Percentiles rank a stretch among this genome's conserved stretches.
Evolutionary conservation across 2,797 vertebrate genomes (phyloP).

Genomic region (Sorex maritimensis): DNA sequence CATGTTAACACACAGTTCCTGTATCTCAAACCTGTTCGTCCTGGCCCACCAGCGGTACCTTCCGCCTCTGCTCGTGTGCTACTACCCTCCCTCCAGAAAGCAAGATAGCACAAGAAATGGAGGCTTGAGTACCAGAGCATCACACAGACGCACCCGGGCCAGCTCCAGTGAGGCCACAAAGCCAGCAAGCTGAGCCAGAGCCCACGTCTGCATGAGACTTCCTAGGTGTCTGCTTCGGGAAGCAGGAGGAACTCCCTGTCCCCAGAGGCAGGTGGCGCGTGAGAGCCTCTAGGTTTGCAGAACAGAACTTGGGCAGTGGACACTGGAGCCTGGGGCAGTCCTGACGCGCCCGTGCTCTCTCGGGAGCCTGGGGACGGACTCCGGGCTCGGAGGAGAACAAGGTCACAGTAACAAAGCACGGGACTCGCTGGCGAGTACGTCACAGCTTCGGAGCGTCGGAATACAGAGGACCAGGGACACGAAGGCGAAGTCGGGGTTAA

Average conservation of each 20-base stretch:
- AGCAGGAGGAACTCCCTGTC: no score
- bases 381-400: slow-evolving; percentile 73
- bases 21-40: slow-evolving; percentile 90
- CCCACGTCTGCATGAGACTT: no score
- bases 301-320: no score
- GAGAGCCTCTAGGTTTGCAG: no score
- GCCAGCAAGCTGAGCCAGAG: no score
- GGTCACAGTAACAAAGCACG: slow-evolving; percentile 92
- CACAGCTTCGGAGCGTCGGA: slow-evolving; percentile 91
- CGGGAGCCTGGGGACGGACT: no score
- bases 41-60: slow-evolving; percentile 90
- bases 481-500: slow-evolving; percentile 90
- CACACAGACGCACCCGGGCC: slow-evolving; percentile 86
- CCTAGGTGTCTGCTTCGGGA: no score
- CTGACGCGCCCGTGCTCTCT: background rate
- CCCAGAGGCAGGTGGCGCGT: no score
- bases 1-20: slow-evolving; percentile 92
- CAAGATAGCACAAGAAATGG: slow-evolving; percentile 51
- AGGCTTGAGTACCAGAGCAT: slow-evolving; percentile 82
- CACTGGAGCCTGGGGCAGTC: no score
- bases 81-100: slow-evolving; percentile 86
- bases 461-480: slow-evolving; percentile 89
- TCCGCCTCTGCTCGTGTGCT: slow-evolving; percentile 91
- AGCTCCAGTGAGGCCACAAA: slow-evolving; percentile 37
- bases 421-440: slow-evolving; percentile 89